Conservation (phyloP, 2,797 vertebrate species). For the Hyperoplus lanceolatus region DNA sequence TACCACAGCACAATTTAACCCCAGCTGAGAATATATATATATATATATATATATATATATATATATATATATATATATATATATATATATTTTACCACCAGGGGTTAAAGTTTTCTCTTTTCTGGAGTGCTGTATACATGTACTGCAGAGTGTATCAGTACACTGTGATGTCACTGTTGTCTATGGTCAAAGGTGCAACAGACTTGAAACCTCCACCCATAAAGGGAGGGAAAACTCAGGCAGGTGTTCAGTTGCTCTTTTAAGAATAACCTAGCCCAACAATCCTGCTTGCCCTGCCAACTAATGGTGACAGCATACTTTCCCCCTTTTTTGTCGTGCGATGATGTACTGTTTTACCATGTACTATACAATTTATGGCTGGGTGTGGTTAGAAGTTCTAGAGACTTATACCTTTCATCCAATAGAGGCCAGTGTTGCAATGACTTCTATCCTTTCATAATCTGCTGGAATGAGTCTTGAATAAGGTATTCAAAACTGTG, state of each 20-base stretch:
- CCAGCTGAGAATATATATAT: neutral
- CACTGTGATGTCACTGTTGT: neutral
- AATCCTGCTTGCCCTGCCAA: neutral
- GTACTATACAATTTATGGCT: neutral
- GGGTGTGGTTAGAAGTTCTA: neutral
- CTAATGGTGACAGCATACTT: neutral
- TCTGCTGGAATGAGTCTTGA: neutral
- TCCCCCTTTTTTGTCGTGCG: too few species aligned
- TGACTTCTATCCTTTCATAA: slow-evolving; percentile 1
- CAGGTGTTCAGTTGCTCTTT: too few species aligned
- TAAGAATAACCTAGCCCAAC: too few species aligned
- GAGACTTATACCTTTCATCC: neutral
- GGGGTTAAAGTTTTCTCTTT: neutral
- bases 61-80: neutral
- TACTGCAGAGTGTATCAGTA: neutral
- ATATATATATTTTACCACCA: neutral
- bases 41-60: neutral
- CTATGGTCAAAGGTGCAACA: too few species aligned
- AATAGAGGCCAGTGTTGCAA: slow-evolving; percentile 10
- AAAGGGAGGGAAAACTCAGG: too few species aligned
- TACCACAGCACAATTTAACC: neutral
- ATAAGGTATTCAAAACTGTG: neutral
- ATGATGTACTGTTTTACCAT: neutral
- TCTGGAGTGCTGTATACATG: neutral
- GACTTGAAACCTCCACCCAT: too few species aligned